A percentile compares a stretch with the other conserved stretches of the same genome.
Evolutionary conservation across 1,140 invertebrate genomes (phyloP).

Genomic region (Apis florea): DNA sequence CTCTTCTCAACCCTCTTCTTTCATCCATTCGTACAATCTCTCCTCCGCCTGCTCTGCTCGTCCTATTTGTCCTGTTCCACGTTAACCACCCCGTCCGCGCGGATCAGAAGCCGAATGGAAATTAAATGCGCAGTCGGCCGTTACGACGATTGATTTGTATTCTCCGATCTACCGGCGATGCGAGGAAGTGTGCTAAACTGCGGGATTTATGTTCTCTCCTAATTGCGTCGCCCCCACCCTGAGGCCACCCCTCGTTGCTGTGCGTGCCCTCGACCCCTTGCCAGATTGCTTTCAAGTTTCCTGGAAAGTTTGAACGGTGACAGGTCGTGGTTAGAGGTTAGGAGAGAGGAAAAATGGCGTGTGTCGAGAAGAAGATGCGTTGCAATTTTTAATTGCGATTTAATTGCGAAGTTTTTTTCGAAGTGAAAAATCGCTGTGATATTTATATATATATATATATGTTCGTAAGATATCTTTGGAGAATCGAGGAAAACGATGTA

Average conservation of each 20-base stretch:
- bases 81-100: not conserved
- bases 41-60: conserved; percentile 1
- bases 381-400: too few relatives aligned
- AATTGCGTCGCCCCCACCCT: conserved; percentile 70
- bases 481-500: too few relatives aligned
- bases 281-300: conserved; percentile 35
- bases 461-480: too few relatives aligned
- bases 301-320: not conserved
- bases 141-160: conserved; percentile 80
- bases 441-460: too few relatives aligned
- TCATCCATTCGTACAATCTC: conserved; percentile 23
- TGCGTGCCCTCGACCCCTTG: conserved; percentile 5
- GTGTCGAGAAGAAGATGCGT: not conserved
- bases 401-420: too few relatives aligned
- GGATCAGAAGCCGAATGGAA: conserved; percentile 75
- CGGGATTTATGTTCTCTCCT: conserved; percentile 79
- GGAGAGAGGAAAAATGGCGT: not conserved
- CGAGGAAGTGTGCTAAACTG: conserved; percentile 78
- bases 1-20: not conserved
- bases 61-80: conserved; percentile 9
- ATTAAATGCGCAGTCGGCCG: conserved; percentile 80
- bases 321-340: not conserved
- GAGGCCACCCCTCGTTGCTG: conserved; percentile 21
- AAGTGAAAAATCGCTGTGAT: too few relatives aligned
- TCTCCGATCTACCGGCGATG: conserved; percentile 73